These are phyloP conservation scores for Planiliza haematocheilus DNA, from an alignment of 2,113 vertebrate genomes.

Conservation along the genomic window DNA sequence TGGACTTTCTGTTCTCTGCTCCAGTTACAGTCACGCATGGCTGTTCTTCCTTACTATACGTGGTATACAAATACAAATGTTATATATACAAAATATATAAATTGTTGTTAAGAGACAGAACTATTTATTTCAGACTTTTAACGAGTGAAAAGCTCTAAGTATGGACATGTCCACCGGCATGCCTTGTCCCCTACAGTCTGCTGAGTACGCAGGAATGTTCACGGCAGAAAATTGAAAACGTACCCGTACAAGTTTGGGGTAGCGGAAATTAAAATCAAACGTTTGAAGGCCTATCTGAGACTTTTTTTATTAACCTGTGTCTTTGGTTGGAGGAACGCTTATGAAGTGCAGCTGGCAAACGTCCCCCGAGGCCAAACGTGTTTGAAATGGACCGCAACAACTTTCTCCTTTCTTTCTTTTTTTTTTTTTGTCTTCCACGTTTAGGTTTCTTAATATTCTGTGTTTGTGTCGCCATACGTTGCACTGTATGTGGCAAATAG, in stretches of 20 bases:
- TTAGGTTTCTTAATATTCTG: slow-evolving; percentile 26
- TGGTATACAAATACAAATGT: too few relatives aligned
- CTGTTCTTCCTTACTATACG: too few relatives aligned
- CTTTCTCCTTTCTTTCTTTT: slow-evolving; percentile 14
- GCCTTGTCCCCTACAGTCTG: slow-evolving; percentile 33
- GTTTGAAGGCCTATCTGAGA: slow-evolving; percentile 52
- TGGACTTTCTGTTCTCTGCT: too few relatives aligned
- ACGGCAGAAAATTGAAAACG: slow-evolving; percentile 70
- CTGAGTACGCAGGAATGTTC: slow-evolving; percentile 53
- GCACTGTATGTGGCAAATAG: neutral
- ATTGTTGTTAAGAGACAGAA: neutral
- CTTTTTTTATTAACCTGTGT: slow-evolving; percentile 72
- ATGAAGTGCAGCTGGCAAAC: slow-evolving; percentile 73
- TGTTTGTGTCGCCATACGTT: slow-evolving; percentile 10
- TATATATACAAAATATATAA: too few relatives aligned
- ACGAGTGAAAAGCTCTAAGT: neutral
- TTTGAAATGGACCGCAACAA: slow-evolving; percentile 49
- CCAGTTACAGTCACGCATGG: too few relatives aligned
- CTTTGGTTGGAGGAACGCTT: slow-evolving; percentile 52
- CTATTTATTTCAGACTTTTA: neutral
- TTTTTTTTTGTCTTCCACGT: slow-evolving; percentile 37
- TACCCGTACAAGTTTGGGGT: slow-evolving; percentile 32
- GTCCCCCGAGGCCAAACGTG: slow-evolving; percentile 56
- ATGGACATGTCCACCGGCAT: slow-evolving; percentile 18
- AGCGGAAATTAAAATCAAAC: slow-evolving; percentile 73